phyloP scores from a whole-genome alignment of 2,888 invertebrate genomes.

The Thysanoteuthis rhombus region DNA sequence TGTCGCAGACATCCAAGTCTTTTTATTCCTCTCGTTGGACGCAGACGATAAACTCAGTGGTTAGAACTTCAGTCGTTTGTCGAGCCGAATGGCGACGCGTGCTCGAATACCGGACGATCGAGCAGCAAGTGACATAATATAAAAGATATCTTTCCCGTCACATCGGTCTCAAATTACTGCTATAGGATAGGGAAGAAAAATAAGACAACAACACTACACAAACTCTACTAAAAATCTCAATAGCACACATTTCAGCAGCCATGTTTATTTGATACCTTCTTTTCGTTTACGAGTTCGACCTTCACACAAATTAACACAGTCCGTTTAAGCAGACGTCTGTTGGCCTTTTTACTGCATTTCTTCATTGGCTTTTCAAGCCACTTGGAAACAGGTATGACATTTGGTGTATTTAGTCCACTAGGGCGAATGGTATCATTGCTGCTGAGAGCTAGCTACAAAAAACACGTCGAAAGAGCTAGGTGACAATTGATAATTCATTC shows the following conservation, averaged over 20 bases:
- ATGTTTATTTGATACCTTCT: not conserved
- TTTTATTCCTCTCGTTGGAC: not conserved
- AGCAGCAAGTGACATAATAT: not conserved
- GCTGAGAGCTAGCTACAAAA: no score
- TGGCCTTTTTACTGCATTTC: no score
- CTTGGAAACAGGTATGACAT: no score
- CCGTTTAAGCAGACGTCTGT: no score
- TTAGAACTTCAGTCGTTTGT: not conserved
- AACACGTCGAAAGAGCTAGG: no score
- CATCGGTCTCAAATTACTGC: not conserved
- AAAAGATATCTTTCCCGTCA: not conserved
- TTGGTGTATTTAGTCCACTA: no score
- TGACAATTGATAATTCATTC: no score
- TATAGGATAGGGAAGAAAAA: not conserved
- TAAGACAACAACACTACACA: not conserved
- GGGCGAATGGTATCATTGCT: no score
- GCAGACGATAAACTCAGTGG: not conserved
- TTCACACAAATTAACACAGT: not conserved
- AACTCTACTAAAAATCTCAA: not conserved
- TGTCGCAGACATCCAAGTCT: not conserved
- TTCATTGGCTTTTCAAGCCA: no score
- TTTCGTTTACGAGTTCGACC: not conserved
- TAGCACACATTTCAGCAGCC: not conserved
- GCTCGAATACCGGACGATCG: not conserved
- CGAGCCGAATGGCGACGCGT: not conserved